These are phyloP conservation scores for Urechis unicinctus DNA, from an alignment of 2,888 invertebrate species.

Conservation along the genomic window DNA sequence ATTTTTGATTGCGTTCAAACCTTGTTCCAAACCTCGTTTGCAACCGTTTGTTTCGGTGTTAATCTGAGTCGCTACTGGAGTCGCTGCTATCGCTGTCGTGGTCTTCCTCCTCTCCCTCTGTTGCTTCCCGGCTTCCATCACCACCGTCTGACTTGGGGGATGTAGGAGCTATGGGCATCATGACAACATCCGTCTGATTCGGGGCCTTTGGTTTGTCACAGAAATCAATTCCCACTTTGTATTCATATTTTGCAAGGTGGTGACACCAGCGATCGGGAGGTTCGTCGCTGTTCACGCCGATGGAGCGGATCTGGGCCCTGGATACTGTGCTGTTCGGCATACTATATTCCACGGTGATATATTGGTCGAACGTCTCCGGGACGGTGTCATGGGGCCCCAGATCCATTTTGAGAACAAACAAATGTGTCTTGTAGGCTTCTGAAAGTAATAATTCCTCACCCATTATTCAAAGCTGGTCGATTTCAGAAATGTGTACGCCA, in stretches of 20 bases:
- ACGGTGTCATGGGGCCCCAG: slow-evolving; percentile 96
- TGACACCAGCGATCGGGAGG: slow-evolving; percentile 98
- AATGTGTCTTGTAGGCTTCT: slow-evolving; percentile 97
- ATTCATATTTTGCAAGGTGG: slow-evolving; percentile 84
- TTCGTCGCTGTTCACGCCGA: slow-evolving; percentile 55
- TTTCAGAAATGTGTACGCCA: too few species aligned
- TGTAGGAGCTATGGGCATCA: slow-evolving; percentile 4
- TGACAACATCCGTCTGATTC: slow-evolving; percentile 5
- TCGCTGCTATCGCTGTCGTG: slow-evolving; percentile 9
- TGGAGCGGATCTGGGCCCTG: slow-evolving; percentile 92
- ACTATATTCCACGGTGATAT: slow-evolving; percentile 89
- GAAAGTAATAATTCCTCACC: slow-evolving; percentile 31
- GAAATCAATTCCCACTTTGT: slow-evolving; percentile 41
- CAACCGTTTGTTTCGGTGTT: too few species aligned
- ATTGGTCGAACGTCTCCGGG: slow-evolving; percentile 83
- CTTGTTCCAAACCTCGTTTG: too few species aligned
- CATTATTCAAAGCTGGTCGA: too few species aligned
- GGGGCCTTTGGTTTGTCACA: slow-evolving; percentile 14
- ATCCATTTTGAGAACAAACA: slow-evolving; percentile 87
- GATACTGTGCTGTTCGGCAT: slow-evolving; percentile 83
- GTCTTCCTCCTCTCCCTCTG: slow-evolving; percentile 4
- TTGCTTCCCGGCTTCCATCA: background rate
- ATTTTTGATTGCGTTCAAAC: too few species aligned
- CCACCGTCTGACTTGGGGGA: background rate
- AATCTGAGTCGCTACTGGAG: slow-evolving; percentile 10